A percentile compares a stretch with the other conserved stretches of the same genome.
These are phyloP conservation scores for Epirrhoe alternata DNA, from an alignment of 2,888 invertebrate species.

Conservation along the genomic window DNA sequence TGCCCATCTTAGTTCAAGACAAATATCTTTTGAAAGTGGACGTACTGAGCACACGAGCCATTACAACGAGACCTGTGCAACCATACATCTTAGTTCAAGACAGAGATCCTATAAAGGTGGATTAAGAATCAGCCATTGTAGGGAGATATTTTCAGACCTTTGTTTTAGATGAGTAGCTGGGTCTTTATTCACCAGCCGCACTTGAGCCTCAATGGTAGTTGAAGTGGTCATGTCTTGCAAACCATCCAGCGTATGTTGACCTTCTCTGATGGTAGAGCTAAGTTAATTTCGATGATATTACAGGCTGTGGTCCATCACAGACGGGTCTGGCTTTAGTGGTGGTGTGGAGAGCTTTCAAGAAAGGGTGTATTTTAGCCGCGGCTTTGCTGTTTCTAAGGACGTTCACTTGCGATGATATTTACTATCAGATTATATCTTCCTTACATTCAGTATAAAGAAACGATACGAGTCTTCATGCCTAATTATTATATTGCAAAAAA, in stretches of 20 bases:
- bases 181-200: slow-evolving; percentile 51
- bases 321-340: slow-evolving; percentile 58
- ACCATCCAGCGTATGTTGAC: slow-evolving; percentile 57
- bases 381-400: slow-evolving; percentile 59
- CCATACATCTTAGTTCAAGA: slow-evolving; percentile 12
- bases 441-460: neutral
- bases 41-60: slow-evolving; percentile 20
- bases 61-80: slow-evolving; percentile 9
- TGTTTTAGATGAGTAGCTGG: slow-evolving; percentile 45
- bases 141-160: slow-evolving; percentile 46
- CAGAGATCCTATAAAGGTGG: slow-evolving; percentile 42
- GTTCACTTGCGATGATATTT: slow-evolving; percentile 45
- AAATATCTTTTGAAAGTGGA: slow-evolving; percentile 26
- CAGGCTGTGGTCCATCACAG: slow-evolving; percentile 53
- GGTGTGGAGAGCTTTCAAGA: slow-evolving; percentile 59
- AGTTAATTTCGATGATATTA: slow-evolving; percentile 62
- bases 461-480: no score
- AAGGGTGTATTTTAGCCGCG: slow-evolving; percentile 68
- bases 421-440: slow-evolving; percentile 1
- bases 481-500: neutral
- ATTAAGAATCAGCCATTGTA: slow-evolving; percentile 43
- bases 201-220: slow-evolving; percentile 69
- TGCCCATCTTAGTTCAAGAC: slow-evolving; percentile 23
- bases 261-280: slow-evolving; percentile 50
- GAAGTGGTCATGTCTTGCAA: slow-evolving; percentile 75